Evolutionary conservation across 2,797 vertebrate species (phyloP).

Genomic region (Gastrophryne carolinensis): DNA sequence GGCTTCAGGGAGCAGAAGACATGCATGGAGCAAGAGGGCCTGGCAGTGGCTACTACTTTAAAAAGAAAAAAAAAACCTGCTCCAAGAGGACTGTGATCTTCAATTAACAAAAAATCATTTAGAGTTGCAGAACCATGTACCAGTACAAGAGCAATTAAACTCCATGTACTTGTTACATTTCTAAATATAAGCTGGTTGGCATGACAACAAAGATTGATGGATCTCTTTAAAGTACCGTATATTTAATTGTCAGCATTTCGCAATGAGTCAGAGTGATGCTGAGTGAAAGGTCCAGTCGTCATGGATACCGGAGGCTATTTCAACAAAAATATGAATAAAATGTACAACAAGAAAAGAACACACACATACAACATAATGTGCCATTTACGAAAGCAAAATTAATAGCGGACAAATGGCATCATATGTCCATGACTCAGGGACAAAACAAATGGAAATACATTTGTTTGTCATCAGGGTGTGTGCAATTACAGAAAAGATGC

Average conservation of each 20-base stretch:
- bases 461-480: background rate
- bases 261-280: slow-evolving; percentile 71
- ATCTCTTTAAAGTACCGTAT: slow-evolving; percentile 74
- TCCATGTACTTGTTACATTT: slow-evolving; percentile 80
- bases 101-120: slow-evolving; percentile 75
- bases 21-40: too few relatives aligned
- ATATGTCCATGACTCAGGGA: background rate
- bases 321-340: background rate
- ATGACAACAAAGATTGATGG: slow-evolving; percentile 81
- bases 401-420: slow-evolving; percentile 11
- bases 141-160: slow-evolving; percentile 77
- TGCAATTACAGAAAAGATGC: background rate
- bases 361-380: slow-evolving; percentile 14
- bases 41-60: too few relatives aligned
- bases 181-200: slow-evolving; percentile 80
- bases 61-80: slow-evolving; percentile 5
- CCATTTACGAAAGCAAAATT: slow-evolving; percentile 7
- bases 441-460: background rate
- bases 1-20: too few relatives aligned
- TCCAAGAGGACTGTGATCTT: slow-evolving; percentile 66
- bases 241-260: slow-evolving; percentile 80
- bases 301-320: slow-evolving; percentile 73
- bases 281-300: slow-evolving; percentile 72
- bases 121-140: slow-evolving; percentile 74
- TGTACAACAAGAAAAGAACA: background rate